Base-by-base conservation (phyloP, 2,113 vertebrate species). In the Poecilia latipinna region DNA sequence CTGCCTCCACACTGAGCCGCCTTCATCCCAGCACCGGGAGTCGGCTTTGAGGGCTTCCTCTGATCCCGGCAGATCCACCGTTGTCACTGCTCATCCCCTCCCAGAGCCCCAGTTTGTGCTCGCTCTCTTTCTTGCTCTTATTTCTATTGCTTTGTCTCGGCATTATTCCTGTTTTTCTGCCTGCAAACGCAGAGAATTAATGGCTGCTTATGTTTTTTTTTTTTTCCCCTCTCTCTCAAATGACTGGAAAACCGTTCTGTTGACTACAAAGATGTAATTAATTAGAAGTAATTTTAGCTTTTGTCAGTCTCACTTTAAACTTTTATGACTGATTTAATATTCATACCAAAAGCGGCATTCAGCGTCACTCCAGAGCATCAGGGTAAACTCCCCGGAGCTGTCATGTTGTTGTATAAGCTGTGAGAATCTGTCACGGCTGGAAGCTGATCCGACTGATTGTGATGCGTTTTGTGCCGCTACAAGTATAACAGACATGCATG, bases 1-100 rank as follows among this genome's bases (percentile, higher is more conserved):
- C 82, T 69, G 87, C 85, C 75, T 92, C 86, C 90, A 86, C 85
- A 80, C 90, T 86, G 89, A 82, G 88, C 83, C 3, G 72, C 84
- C 90, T 93, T 93, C 90, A 92, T 93, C 90, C 74, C 65, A 65
- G 80, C 90, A 74, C 79, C 78, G 84, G 85, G 86, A 91, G 70
- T 70, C 64, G 8, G 86, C 92, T 93, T 86, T 86, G 86, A 91
- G 87, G 86, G 74, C 83, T 76, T 33, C 84, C 88, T 90, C 83
- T 92, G 85, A 90, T 93, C 87, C 92, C 79, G 12, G 69, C 68
- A 72, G 87, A 88, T 86, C 83, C 76, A 80, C 75, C 74, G 90
- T 86, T 88, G 89, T 93, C 93, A 82, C 87, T 17, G 62, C 78
- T 86, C 89, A 74, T 80, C 69, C 72, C 68, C 70, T 76, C 69